Conservation (phyloP, 2,797 vertebrate genomes). For the Nothura maculosa region DNA sequence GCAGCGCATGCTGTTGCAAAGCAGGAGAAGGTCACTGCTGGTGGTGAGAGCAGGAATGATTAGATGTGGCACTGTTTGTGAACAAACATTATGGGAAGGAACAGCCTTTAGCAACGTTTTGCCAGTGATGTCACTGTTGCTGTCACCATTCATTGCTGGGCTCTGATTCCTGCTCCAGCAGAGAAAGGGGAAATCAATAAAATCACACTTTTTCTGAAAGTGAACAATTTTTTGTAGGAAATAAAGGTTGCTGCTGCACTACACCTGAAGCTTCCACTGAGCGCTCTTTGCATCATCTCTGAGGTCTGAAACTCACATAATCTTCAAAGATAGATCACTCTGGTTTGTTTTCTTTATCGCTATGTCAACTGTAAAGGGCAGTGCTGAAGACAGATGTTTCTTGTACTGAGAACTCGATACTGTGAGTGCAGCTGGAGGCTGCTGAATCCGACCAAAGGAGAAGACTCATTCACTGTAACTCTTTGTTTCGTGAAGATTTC, state of each 20-base stretch:
- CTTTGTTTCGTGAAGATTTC: not conserved
- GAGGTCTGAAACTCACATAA: not conserved
- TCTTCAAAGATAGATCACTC: not conserved
- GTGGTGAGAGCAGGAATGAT: not conserved
- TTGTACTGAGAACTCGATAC: no score
- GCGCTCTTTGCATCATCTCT: not conserved
- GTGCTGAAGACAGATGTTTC: not conserved
- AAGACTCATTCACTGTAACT: not conserved
- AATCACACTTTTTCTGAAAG: not conserved
- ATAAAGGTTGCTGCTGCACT: not conserved
- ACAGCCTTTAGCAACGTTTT: not conserved
- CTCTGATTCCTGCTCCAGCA: not conserved
- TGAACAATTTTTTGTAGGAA: not conserved
- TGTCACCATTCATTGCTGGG: not conserved
- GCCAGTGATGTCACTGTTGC: not conserved
- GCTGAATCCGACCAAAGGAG: not conserved
- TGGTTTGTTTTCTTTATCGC: not conserved
- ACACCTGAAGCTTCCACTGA: not conserved
- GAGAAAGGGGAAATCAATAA: not conserved
- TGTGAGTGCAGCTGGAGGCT: not conserved
- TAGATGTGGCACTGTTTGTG: not conserved
- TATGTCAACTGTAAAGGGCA: not conserved
- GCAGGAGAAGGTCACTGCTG: not conserved
- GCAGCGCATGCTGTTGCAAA: rapidly evolving
- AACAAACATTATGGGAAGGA: not conserved